Evolutionary conservation across 2,888 invertebrate genomes (phyloP), one percentile per base, ranked within the genome.

Genomic region (Sicus ferrugineus): DNA sequence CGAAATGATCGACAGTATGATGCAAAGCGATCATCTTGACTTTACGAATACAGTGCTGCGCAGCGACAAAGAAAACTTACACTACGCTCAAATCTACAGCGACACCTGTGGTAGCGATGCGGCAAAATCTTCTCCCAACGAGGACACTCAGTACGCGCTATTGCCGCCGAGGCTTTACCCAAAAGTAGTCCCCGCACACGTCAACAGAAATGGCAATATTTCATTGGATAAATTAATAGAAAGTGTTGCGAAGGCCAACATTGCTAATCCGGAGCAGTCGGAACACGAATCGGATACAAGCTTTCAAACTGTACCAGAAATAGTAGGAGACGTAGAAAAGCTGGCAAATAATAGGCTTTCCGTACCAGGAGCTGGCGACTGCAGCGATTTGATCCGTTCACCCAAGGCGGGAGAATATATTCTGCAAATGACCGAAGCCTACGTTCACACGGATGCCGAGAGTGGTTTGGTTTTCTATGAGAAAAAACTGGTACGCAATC

Each of bases 371-470:
- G 19, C 30, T 5, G 19, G 54, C 31, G 28, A 58, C 16, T 7
- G 14, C 14, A 58, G 28, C 9, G 19, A 46, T 21, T 56, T 77
- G 38, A 78, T 80, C 64, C 77, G 75, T 23, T 77, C 79, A 30
- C 79, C 78, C 1, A 77, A 74, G n/a, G 73, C 75, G 7, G 74
- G 75, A 52, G 79, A 81, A 11, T 82, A 78, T 56, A 80, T 83
- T 68, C 73, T 83, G 38, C 84, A 85, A 75, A 87, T 92, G 61
- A 88, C 90, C 2, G 93, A 93, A 77, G 90, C 93, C 72, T 93
- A 93, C 77, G 91, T 90, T 64, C 93, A 93, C 78, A 89, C 90
- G 30, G 93, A 94, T 79, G 86, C 87, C 68, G 90, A 92, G 59
- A 89, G 92, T 76, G 89, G 91, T 59, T 87, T 94, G 0, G 88